Evolutionary conservation across 2,113 vertebrate genomes (phyloP).

Genomic region (Podarcis muralis): DNA sequence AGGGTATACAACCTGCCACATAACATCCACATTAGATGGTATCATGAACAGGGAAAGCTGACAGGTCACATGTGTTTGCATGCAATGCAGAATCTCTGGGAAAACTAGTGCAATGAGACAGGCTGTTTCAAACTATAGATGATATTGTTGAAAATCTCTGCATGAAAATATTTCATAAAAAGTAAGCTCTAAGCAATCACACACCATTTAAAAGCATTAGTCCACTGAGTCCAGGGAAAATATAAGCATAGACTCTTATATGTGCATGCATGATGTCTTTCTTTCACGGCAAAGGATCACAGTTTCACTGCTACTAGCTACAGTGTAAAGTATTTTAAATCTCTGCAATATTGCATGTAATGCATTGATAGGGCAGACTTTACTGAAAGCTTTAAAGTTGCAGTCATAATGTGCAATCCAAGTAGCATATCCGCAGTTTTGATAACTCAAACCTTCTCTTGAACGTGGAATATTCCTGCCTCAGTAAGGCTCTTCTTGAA

Average conservation of each 20-base stretch:
- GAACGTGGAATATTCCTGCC: conserved; percentile 29
- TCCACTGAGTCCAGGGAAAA: not conserved
- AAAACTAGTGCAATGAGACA: not conserved
- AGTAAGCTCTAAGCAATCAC: not conserved
- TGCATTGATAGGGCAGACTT: no score
- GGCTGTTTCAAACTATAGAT: not conserved
- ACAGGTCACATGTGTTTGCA: not conserved
- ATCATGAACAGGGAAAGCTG: not conserved
- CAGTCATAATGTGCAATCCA: not conserved
- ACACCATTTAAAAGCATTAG: not conserved
- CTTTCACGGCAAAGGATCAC: not conserved
- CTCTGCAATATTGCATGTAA: not conserved
- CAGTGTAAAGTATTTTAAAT: not conserved
- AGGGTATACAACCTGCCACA: not conserved
- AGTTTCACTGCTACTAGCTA: not conserved
- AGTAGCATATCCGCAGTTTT: not conserved
- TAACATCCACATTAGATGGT: conserved; percentile 1
- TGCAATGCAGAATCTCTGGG: not conserved
- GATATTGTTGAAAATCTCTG: not conserved
- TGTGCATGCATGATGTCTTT: not conserved
- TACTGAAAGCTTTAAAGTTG: no score
- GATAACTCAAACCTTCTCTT: not conserved
- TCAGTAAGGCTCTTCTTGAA: conserved; percentile 43
- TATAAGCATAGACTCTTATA: not conserved
- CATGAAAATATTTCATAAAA: not conserved